A percentile compares a stretch with the other conserved stretches of the same genome.
Conservation (phyloP, 1,140 invertebrate species). For the Microplitis demolitor region DNA sequence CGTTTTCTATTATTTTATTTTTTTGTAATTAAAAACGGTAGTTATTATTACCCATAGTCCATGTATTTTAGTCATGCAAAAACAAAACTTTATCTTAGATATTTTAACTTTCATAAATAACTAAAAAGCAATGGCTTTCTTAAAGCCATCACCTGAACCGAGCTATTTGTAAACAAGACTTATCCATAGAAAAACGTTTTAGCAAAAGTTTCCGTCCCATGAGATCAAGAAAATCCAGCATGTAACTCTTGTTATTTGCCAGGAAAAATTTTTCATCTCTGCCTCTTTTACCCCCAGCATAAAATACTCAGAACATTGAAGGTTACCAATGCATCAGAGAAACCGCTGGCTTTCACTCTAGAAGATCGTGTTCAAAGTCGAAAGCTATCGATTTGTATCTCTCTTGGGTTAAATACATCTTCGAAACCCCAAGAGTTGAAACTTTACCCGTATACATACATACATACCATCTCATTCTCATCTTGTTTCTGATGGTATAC, state of each 20-base stretch:
- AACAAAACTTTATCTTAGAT: not conserved
- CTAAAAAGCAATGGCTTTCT: not conserved
- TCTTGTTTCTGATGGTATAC: not conserved
- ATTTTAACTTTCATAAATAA: not conserved
- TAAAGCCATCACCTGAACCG: constrained; percentile 46
- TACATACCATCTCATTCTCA: not conserved
- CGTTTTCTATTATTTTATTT: too few relatives aligned
- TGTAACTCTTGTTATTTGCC: constrained; percentile 37
- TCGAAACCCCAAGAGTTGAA: constrained; percentile 4
- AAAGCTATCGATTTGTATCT: not conserved
- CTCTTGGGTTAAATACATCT: constrained; percentile 24
- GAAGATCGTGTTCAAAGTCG: constrained; percentile 15
- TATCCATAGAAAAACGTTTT: constrained; percentile 51
- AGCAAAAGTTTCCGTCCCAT: constrained; percentile 49
- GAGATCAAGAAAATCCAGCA: constrained; percentile 28
- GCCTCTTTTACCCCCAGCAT: not conserved
- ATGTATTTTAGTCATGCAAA: not conserved
- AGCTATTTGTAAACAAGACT: constrained; percentile 54
- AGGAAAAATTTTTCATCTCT: constrained; percentile 48
- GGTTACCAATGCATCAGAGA: constrained; percentile 48
- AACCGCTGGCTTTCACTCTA: constrained; percentile 18
- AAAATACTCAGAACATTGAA: constrained; percentile 34
- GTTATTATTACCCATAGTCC: not conserved
- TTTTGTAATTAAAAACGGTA: too few relatives aligned
- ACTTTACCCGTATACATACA: not conserved